These are phyloP conservation scores for Amphipoea oculea DNA, from an alignment of 2,888 invertebrate species.

Conservation along the genomic window DNA sequence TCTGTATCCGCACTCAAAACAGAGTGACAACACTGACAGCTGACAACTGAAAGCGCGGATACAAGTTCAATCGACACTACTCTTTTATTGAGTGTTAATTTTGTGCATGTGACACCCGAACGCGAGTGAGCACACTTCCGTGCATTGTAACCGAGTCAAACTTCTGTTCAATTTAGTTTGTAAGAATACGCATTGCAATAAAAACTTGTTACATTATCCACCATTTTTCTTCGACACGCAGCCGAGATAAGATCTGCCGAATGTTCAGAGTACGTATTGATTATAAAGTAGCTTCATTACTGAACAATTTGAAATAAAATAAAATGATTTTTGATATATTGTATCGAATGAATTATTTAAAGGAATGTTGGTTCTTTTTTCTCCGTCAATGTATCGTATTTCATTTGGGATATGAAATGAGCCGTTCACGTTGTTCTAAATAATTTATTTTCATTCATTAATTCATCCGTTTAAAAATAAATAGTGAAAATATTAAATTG, in stretches of 20 bases:
- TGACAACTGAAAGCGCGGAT: conserved; percentile 25
- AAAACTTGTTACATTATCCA: conserved; percentile 52
- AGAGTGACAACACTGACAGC: not conserved
- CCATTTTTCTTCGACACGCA: conserved; percentile 50
- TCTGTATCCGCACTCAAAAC: conserved; percentile 15
- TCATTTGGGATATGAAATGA: conserved; percentile 10
- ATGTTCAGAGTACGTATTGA: conserved; percentile 36
- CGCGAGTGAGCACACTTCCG: conserved; percentile 8
- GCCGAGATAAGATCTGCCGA: conserved; percentile 47
- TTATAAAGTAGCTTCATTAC: conserved; percentile 52
- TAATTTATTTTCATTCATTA: conserved; percentile 29
- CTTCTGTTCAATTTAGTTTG: conserved; percentile 37
- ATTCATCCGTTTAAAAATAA: not conserved
- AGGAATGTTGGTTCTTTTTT: conserved; percentile 32
- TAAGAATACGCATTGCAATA: conserved; percentile 36
- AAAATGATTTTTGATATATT: conserved; percentile 38
- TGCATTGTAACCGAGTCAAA: conserved; percentile 17
- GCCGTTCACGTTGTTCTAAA: conserved; percentile 1
- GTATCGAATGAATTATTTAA: conserved; percentile 47
- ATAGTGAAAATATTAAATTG: not conserved
- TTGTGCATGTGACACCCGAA: not conserved
- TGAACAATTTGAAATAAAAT: conserved; percentile 40
- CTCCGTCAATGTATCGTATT: conserved; percentile 25
- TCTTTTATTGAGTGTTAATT: conserved; percentile 1
- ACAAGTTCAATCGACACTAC: not conserved